These are phyloP conservation scores for Trinorchestia longiramus DNA, from an alignment of 1,140 invertebrate species.

Conservation along the genomic window DNA sequence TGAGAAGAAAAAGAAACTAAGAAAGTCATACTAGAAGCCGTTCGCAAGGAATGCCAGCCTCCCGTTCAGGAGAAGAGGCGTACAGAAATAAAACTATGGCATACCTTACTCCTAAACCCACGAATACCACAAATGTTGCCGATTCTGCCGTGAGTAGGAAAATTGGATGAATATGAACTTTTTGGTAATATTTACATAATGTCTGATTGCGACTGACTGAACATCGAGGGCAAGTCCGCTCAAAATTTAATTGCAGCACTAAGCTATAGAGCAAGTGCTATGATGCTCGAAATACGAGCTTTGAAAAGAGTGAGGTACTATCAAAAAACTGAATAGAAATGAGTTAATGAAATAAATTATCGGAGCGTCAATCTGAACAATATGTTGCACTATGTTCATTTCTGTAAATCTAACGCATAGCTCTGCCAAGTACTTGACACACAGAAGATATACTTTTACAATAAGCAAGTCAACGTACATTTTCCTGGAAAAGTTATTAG, in stretches of 20 bases:
- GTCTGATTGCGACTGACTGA: not conserved
- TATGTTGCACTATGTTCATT: too few relatives aligned
- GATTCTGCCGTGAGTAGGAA: not conserved
- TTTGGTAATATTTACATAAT: not conserved
- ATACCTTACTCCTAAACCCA: not conserved
- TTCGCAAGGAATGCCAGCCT: not conserved
- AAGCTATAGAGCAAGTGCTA: not conserved
- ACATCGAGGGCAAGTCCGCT: not conserved
- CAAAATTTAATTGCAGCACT: not conserved
- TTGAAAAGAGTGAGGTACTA: too few relatives aligned
- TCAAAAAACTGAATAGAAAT: too few relatives aligned
- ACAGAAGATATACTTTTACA: too few relatives aligned
- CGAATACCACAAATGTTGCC: not conserved
- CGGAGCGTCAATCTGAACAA: too few relatives aligned
- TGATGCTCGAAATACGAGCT: not conserved
- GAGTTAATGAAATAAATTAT: too few relatives aligned
- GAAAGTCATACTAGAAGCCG: not conserved
- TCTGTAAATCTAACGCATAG: too few relatives aligned
- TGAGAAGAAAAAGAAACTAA: not conserved
- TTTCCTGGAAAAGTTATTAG: too few relatives aligned
- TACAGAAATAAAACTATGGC: not conserved
- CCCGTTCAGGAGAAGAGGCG: not conserved
- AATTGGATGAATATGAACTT: not conserved
- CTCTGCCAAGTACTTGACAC: too few relatives aligned
- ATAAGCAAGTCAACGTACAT: too few relatives aligned